Evolutionary conservation across 2,113 vertebrate species (phyloP).

Genomic region (Otocyon megalotis): DNA sequence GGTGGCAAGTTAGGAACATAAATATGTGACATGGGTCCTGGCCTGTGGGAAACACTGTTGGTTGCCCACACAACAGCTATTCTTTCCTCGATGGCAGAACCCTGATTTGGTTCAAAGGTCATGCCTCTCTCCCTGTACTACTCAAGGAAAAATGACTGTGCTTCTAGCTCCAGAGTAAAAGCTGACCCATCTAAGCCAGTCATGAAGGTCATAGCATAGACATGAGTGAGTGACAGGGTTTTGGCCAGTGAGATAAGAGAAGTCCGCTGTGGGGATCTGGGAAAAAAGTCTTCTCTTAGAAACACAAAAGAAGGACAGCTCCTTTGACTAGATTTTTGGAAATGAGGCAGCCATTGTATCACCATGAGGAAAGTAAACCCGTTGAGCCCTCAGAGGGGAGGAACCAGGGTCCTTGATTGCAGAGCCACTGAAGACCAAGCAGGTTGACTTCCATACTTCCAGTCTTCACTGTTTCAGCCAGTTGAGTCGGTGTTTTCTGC

Average conservation of each 20-base stretch:
- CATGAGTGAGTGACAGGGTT: not conserved
- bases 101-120: not conserved
- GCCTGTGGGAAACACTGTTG: not conserved
- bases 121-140: not conserved
- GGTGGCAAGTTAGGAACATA: not conserved
- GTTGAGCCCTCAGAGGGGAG: not conserved
- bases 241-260: not conserved
- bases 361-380: not conserved
- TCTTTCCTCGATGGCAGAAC: not conserved
- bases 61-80: not conserved
- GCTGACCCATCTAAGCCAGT: not conserved
- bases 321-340: not conserved
- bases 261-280: not conserved
- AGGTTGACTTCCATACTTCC: not conserved
- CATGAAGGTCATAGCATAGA: not conserved
- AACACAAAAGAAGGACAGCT: not conserved
- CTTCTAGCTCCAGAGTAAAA: not conserved
- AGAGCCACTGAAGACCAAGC: not conserved
- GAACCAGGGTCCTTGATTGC: not conserved
- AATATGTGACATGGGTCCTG: not conserved
- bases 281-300: not conserved
- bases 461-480: not conserved
- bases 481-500: conserved; percentile 25
- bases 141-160: not conserved
- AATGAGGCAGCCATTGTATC: not conserved